phyloP scores from a whole-genome alignment of 2,888 invertebrate genomes.

The Nebria salina region DNA sequence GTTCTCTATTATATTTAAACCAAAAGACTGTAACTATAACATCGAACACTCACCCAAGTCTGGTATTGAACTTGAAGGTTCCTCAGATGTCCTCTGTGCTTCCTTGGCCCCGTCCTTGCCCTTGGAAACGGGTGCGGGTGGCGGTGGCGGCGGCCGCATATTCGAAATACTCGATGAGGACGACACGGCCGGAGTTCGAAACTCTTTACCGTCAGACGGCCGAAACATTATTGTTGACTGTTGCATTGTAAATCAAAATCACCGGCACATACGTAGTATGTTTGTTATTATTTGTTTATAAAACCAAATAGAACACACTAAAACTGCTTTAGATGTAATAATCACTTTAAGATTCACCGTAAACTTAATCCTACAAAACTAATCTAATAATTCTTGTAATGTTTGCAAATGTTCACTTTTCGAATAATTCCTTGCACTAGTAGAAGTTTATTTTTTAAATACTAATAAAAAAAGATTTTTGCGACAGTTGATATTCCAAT shows the following conservation, averaged over 20 bases:
- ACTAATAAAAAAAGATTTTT: too few species aligned
- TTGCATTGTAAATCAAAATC: neutral
- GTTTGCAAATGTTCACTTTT: neutral
- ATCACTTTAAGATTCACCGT: neutral
- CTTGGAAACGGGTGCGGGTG: slow-evolving; percentile 64
- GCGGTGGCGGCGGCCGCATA: slow-evolving; percentile 69
- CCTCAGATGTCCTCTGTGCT: slow-evolving; percentile 68
- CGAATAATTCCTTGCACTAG: too few species aligned
- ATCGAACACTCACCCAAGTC: slow-evolving; percentile 78
- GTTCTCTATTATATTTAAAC: too few species aligned
- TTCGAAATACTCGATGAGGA: slow-evolving; percentile 55
- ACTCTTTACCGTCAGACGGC: slow-evolving; percentile 49
- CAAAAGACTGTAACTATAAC: neutral
- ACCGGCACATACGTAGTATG: neutral
- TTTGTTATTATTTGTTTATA: neutral
- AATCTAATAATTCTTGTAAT: neutral
- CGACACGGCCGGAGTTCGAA: slow-evolving; percentile 41
- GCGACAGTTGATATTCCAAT: too few species aligned
- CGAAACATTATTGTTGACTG: slow-evolving; percentile 44
- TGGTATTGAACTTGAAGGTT: slow-evolving; percentile 88
- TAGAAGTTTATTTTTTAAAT: too few species aligned
- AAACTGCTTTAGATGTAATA: neutral
- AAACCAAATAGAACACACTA: neutral
- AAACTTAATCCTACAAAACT: neutral
- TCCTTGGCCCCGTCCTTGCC: slow-evolving; percentile 64